Base-by-base conservation (phyloP, 2,888 invertebrate species). In the Ferdinandea cuprea region DNA sequence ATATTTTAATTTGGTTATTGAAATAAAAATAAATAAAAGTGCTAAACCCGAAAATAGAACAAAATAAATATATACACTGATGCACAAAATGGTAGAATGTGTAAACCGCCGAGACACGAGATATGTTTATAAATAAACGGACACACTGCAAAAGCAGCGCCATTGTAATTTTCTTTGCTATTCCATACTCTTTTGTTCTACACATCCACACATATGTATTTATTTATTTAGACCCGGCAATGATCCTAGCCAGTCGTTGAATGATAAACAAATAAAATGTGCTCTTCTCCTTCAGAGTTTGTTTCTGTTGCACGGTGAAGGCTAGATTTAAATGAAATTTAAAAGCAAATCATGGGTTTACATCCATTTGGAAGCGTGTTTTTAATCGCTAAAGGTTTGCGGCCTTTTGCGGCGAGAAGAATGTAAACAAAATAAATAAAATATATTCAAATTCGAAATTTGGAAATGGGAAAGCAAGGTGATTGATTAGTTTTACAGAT, bases 201-300 rank as follows among this genome's bases (percentile, higher is more conserved):
- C 48, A 52, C 52, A 11, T 13, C 37, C 15, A 37, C 63, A 13
- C 48, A 3, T 30, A 46, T 30, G 52, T 72, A 52, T 65, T 73
- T 72, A 65, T 50, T 65, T 68, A 52, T 76, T 68, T 68, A 35
- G 74, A 58, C 52, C 56, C 71, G 40, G 63, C 71, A 65, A 56
- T 65, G 78, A 78, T 78, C 72, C 72, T 72, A 72, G 59, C 52
- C 79, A 68, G 59, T 68, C 59, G 42, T 9, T 15, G 68, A 61
- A 68, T 74, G 68, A 74, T 73, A 79, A 79, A 79, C 73, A 79
- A 79, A 79, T 73, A 79, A n/a, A 79, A 79, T 79, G 25, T 25
- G 25, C 25, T 79, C 52, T 74, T 54, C 50, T 65, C 63, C 44
- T 44, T 56, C 40, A 19, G 42, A 52, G 48, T 59, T 50, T 65